phyloP scores from a whole-genome alignment of 1,140 invertebrate species.

The Atta colombica region DNA sequence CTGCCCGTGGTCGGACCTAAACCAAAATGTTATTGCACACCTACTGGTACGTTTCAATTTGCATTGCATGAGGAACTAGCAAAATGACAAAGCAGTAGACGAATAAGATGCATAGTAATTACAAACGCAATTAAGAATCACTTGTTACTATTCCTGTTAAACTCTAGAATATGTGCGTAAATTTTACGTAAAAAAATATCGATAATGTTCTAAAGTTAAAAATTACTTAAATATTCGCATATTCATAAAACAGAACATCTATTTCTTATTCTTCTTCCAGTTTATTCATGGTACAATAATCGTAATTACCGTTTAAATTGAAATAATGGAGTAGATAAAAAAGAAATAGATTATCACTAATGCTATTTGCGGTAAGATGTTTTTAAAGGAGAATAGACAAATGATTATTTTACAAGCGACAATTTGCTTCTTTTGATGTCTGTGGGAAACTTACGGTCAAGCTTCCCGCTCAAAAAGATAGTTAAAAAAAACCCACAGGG shows the following conservation, averaged over 20 bases:
- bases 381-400: neutral
- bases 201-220: neutral
- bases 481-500: conserved; percentile 22
- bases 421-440: conserved; percentile 37
- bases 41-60: conserved; percentile 21
- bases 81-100: neutral
- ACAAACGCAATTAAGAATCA: neutral
- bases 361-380: neutral
- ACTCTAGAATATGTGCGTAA: too few species aligned
- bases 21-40: conserved; percentile 33
- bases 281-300: neutral
- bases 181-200: too few species aligned
- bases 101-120: neutral
- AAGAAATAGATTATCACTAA: neutral
- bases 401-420: conserved; percentile 30
- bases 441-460: conserved; percentile 13
- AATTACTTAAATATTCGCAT: neutral
- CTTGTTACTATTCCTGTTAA: neutral
- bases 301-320: neutral
- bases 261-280: too few species aligned
- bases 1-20: conserved; percentile 12
- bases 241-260: neutral
- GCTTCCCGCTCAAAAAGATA: conserved; percentile 36
- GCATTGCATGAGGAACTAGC: neutral
- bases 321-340: neutral